A percentile compares a stretch with the other conserved stretches of the same genome.
Conservation (phyloP, 1,140 invertebrate genomes). For the Papilio machaon region DNA sequence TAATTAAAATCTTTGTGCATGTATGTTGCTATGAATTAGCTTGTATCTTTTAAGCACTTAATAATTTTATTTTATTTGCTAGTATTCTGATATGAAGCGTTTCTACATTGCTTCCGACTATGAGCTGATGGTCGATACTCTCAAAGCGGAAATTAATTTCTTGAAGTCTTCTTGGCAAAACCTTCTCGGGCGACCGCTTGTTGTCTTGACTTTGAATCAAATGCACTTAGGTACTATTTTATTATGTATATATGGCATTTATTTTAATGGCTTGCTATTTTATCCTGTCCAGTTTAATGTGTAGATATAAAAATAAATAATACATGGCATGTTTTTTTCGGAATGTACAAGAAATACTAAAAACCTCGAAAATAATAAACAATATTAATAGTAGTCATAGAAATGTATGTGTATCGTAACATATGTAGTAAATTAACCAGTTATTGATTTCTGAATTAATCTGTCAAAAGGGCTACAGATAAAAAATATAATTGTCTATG, state of each 20-base stretch:
- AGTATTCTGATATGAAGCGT: slow-evolving; percentile 97
- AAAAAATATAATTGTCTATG: slow-evolving; percentile 2
- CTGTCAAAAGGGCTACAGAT: slow-evolving; percentile 12
- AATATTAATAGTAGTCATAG: not conserved
- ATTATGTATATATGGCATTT: not conserved
- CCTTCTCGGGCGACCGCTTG: slow-evolving; percentile 94
- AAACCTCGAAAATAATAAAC: not conserved
- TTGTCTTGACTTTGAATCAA: slow-evolving; percentile 93
- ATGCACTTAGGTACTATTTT: slow-evolving; percentile 91
- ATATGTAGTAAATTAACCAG: not conserved
- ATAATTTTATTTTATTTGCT: slow-evolving; percentile 74
- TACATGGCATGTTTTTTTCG: not conserved
- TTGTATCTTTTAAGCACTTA: slow-evolving; percentile 40
- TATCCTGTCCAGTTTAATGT: not conserved
- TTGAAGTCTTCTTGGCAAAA: slow-evolving; percentile 98
- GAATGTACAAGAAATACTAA: not conserved
- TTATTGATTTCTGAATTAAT: not conserved
- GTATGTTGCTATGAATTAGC: slow-evolving; percentile 40
- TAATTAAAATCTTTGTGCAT: slow-evolving; percentile 36
- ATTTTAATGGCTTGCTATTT: slow-evolving; percentile 30
- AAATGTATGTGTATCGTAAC: not conserved
- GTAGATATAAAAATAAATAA: slow-evolving; percentile 1
- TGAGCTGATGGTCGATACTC: slow-evolving; percentile 97
- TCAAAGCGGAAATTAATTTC: slow-evolving; percentile 98
- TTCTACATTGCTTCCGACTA: slow-evolving; percentile 99